A percentile compares a stretch with the other conserved stretches of the same genome.
Conservation (phyloP, 2,113 vertebrate species). For the Siphamia tubifer region DNA sequence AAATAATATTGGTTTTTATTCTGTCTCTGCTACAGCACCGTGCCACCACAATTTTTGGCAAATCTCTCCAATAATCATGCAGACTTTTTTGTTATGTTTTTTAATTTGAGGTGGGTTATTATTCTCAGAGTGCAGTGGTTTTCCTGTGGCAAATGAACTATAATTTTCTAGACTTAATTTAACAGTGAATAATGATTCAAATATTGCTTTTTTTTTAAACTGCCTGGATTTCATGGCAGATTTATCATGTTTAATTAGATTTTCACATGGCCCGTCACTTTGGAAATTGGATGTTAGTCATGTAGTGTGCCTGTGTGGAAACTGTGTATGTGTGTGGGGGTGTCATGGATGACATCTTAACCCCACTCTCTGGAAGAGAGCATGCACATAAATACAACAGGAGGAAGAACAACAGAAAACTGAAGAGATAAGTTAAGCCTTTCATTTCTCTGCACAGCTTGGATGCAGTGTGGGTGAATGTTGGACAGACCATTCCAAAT, state of each 20-base stretch:
- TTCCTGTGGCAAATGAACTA: neutral
- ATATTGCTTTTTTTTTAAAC: conserved; percentile 14
- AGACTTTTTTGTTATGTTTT: neutral
- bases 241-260: conserved; percentile 35
- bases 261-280: conserved; percentile 5
- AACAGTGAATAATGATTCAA: conserved; percentile 15
- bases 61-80: conserved; percentile 39
- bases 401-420: too few species aligned
- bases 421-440: too few species aligned
- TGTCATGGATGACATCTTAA: neutral
- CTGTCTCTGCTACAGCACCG: conserved; percentile 20
- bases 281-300: conserved; percentile 13
- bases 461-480: too few species aligned
- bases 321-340: too few species aligned
- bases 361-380: neutral
- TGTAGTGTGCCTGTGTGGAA: neutral
- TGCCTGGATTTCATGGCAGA: conserved; percentile 19
- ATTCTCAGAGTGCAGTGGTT: conserved; percentile 20
- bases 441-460: too few species aligned
- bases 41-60: conserved; percentile 40
- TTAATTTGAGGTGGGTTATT: conserved; percentile 7
- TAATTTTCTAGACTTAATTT: conserved; percentile 14
- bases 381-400: neutral
- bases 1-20: conserved; percentile 26
- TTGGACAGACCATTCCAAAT: too few species aligned